Percentiles rank a stretch among this genome's conserved stretches.
phyloP scores from a whole-genome alignment of 2,888 invertebrate genomes.

The Meiosimyza decipiens region DNA sequence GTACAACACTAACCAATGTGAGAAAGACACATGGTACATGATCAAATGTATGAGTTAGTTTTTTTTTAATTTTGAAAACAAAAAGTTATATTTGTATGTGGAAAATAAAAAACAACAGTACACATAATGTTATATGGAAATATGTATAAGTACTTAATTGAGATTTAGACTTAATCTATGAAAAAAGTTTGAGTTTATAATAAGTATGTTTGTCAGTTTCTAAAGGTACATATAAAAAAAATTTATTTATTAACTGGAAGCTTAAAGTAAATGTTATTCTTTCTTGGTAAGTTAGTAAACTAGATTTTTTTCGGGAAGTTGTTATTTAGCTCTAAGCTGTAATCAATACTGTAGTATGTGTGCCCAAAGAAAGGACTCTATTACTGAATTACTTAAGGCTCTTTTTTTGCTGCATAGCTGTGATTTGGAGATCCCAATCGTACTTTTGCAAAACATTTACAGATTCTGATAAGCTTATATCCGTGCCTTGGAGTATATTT shows the following conservation, averaged over 20 bases:
- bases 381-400: conserved; percentile 39
- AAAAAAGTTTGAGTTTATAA: neutral
- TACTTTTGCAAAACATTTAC: conserved; percentile 61
- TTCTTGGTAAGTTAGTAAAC: neutral
- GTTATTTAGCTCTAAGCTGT: neutral
- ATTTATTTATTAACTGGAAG: conserved; percentile 2
- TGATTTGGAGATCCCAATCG: conserved; percentile 66
- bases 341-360: conserved; percentile 2
- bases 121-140: conserved; percentile 18
- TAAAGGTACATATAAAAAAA: neutral
- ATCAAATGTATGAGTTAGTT: neutral
- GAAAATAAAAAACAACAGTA: conserved; percentile 9
- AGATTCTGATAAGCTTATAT: conserved; percentile 59
- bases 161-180: conserved; percentile 45
- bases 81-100: conserved; percentile 20
- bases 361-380: neutral
- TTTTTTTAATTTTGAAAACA: neutral
- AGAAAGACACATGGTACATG: neutral
- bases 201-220: neutral
- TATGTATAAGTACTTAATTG: conserved; percentile 49
- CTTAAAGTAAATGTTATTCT: neutral
- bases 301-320: neutral
- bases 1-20: neutral
- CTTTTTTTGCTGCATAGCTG: conserved; percentile 57
- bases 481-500: conserved; percentile 58